Evolutionary conservation across 1,140 invertebrate genomes (phyloP), one percentile per base, ranked within the genome.

Genomic region (Cyrtorhinus lividipennis): DNA sequence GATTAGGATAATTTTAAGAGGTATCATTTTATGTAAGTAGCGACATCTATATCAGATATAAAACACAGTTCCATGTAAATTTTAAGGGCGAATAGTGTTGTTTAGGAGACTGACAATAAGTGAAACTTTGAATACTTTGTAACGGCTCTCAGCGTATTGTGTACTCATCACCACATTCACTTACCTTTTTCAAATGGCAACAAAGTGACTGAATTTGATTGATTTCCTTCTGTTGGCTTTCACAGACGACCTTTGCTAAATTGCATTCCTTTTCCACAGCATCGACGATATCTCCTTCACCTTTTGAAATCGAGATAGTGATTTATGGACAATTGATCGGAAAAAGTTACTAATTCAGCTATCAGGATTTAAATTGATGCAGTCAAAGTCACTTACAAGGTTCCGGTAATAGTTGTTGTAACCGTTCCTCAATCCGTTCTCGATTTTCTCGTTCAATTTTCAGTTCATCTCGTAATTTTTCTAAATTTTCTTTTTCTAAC

Each of bases 151-250:
- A n/a, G n/a, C n/a, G n/a, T n/a, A n/a, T n/a, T n/a, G n/a, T n/a
- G n/a, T n/a, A n/a, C n/a, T n/a, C n/a, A n/a, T n/a, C n/a, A n/a
- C n/a, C n/a, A n/a, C n/a, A n/a, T n/a, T n/a, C n/a, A n/a, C 62
- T 62, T 59, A 66, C 66, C 62, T 61, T 63, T 27, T 67, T 57
- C 24, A 67, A 56, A 24, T 53, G 53, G 38, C 62, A 65, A 44
- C 66, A 67, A 0, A 67, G 27, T 20, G 30, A 48, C 15, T 67
- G 66, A 20, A 67, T 56, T 46, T 67, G 59, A n/a, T 38, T 53
- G 13, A 67, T 78, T 65, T 86, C 81, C 20, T 88, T 73, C 72
- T 89, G 85, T 57, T 83, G 79, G 64, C 83, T 79, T 45, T 83
- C 81, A 25, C 84, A 82, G 15, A 83, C 75, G 26, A 87, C 83